Percentiles rank a stretch among this genome's conserved stretches.
Conservation (phyloP, 2,888 invertebrate species). For the Julus scandinavius region DNA sequence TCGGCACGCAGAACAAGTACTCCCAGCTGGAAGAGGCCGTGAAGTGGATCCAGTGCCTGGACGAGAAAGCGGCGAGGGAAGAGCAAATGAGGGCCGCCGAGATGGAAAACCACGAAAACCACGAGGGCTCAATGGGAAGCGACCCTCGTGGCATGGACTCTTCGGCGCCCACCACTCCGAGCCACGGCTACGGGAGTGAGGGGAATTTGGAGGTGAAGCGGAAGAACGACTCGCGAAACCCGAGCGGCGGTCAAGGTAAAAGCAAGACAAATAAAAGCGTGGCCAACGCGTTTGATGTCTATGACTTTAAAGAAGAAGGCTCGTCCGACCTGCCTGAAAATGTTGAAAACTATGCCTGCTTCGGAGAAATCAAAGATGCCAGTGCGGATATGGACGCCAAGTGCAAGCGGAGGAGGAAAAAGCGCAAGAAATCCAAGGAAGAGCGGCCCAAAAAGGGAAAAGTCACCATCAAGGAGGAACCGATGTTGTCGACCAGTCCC, state of each 20-base stretch:
- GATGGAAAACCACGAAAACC: constrained; percentile 1
- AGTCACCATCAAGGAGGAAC: neutral
- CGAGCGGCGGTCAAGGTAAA: constrained; percentile 62
- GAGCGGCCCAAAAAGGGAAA: constrained; percentile 74
- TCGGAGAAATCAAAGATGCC: neutral
- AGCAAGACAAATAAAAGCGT: constrained; percentile 52
- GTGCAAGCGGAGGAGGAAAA: constrained; percentile 66
- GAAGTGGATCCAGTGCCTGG: constrained; percentile 45
- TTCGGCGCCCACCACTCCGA: constrained; percentile 1
- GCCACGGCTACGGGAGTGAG: constrained; percentile 55
- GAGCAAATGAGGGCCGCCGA: neutral
- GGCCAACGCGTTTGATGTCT: constrained; percentile 70
- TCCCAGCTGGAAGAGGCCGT: constrained; percentile 52
- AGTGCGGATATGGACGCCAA: neutral
- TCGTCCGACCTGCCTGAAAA: constrained; percentile 73
- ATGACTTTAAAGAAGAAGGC: constrained; percentile 76
- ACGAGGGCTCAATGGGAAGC: constrained; percentile 62
- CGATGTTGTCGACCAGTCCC: neutral
- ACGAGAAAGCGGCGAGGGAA: neutral
- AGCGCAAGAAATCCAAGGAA: constrained; percentile 82
- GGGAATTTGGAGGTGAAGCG: constrained; percentile 62
- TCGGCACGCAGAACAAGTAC: constrained; percentile 45
- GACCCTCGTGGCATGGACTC: constrained; percentile 62
- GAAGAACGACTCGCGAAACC: neutral
- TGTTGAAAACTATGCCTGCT: constrained; percentile 1